Evolutionary conservation across 2,888 invertebrate species (phyloP), one percentile per base, ranked within the genome.

Genomic region (Lamproptera curius): DNA sequence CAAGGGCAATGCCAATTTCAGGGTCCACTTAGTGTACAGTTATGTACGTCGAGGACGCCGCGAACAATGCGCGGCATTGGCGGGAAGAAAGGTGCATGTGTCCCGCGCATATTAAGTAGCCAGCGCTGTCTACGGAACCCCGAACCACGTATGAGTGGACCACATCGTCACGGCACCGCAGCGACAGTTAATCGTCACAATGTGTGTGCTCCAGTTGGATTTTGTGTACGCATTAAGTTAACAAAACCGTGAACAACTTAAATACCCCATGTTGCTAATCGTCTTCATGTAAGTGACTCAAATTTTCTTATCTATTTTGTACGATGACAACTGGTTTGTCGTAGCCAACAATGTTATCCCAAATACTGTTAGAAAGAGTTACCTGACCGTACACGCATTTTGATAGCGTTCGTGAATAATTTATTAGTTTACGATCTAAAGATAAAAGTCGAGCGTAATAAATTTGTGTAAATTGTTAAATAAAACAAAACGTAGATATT

Each of bases 1-100:
- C 78, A 82, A 82, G 85, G 81, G 73, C 85, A 80, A 76, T 80
- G 82, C 72, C 81, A 80, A 87, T 87, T 86, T 87, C 86, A 86
- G 82, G 87, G 84, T 77, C 77, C 69, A 85, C 68, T 81, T 81
- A 69, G 63, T 68, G 70, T 80, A 87, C 87, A 81, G 86, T 87
- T 86, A 87, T 73, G 58, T 67, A 57, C 64, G 60, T 53, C 59
- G 64, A 56, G 65, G 69, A 59, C 68, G 52, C 70, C 67, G 65
- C 70, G 64, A 76, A 86, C 84, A 84, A 85, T 84, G 76, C 76
- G 64, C 69, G 80, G 73, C 84, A 85, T 80, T 82, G 83, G 77
- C 76, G 76, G 82, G 73, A 83, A 83, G 82, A 83, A 85, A 83
- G 85, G 85, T 83, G 79, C 81, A 70, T 61, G 83, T 86, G 74